phyloP scores from a whole-genome alignment of 2,113 vertebrate genomes.

The Strix aluco region DNA sequence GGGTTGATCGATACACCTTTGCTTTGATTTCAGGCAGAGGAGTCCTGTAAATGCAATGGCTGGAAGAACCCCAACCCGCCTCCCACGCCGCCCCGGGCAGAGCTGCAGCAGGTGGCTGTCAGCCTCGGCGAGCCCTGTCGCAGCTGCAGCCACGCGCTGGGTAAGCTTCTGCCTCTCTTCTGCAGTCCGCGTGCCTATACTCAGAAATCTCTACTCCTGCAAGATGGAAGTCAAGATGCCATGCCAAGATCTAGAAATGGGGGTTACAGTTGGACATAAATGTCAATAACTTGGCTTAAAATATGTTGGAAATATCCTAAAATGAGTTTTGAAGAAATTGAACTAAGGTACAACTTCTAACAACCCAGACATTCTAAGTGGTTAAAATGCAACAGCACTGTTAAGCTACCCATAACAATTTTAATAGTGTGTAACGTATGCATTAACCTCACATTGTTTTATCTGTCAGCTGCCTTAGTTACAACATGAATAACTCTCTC shows the following conservation, averaged over 20 bases:
- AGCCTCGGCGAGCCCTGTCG: constrained; percentile 92
- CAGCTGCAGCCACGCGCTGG: constrained; percentile 92
- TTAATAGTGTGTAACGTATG: background rate
- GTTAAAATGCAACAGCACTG: background rate
- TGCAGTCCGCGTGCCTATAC: fast-evolving
- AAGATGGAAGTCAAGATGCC: fast-evolving
- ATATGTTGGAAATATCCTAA: background rate
- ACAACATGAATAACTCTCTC: background rate
- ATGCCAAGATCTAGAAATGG: background rate
- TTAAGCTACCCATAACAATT: background rate
- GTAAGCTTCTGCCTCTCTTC: constrained; percentile 66
- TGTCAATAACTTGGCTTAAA: background rate
- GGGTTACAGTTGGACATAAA: fast-evolving
- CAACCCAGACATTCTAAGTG: fast-evolving
- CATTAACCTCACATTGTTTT: background rate
- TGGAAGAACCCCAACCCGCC: constrained; percentile 98
- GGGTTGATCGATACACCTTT: background rate
- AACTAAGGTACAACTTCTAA: background rate
- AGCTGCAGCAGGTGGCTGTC: constrained; percentile 84
- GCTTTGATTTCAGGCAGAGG: constrained; percentile 86
- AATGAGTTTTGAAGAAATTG: background rate
- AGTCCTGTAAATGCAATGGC: constrained; percentile 97
- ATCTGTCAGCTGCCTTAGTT: background rate
- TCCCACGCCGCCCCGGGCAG: constrained; percentile 90
- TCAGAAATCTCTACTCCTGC: fast-evolving